phyloP scores from a whole-genome alignment of 2,797 vertebrate genomes.

The Lycodopsis pacificus region DNA sequence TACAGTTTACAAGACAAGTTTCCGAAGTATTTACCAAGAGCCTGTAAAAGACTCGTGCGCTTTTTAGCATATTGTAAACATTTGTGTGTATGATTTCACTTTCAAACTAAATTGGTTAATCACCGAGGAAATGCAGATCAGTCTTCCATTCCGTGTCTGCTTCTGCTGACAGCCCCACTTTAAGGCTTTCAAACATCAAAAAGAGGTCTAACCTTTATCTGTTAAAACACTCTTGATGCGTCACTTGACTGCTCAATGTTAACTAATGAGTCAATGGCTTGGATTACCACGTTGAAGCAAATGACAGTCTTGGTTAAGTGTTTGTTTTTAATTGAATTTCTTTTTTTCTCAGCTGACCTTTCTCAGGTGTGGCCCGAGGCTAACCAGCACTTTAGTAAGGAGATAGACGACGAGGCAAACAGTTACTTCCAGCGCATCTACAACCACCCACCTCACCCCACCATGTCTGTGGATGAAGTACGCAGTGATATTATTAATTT shows the following conservation, averaged over 20 bases:
- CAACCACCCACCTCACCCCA: conserved; percentile 99
- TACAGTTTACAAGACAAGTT: not conserved
- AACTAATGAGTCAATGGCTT: not conserved
- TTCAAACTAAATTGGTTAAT: not conserved
- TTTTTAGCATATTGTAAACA: not conserved
- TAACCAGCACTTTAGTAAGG: conserved; percentile 99
- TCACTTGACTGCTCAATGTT: conserved; percentile 7
- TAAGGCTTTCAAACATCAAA: conserved; percentile 33
- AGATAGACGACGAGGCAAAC: conserved; percentile 99
- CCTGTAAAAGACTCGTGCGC: not conserved
- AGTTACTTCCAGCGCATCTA: conserved; percentile 99
- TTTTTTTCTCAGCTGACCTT: conserved; percentile 90
- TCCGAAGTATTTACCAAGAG: not conserved
- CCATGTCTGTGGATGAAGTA: conserved; percentile 99
- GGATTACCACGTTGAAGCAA: no score
- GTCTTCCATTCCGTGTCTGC: conserved; percentile 80
- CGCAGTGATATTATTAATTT: conserved; percentile 41
- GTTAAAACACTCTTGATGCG: conserved; percentile 9
- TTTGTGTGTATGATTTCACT: not conserved
- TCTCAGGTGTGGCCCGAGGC: conserved; percentile 99
- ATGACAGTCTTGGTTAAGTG: not conserved
- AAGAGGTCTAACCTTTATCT: conserved; percentile 12
- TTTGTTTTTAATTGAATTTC: not conserved
- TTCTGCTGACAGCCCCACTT: conserved; percentile 73
- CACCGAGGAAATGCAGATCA: conserved; percentile 81